phyloP scores from a whole-genome alignment of 2,113 vertebrate genomes.

The Thunnus maccoyii region DNA sequence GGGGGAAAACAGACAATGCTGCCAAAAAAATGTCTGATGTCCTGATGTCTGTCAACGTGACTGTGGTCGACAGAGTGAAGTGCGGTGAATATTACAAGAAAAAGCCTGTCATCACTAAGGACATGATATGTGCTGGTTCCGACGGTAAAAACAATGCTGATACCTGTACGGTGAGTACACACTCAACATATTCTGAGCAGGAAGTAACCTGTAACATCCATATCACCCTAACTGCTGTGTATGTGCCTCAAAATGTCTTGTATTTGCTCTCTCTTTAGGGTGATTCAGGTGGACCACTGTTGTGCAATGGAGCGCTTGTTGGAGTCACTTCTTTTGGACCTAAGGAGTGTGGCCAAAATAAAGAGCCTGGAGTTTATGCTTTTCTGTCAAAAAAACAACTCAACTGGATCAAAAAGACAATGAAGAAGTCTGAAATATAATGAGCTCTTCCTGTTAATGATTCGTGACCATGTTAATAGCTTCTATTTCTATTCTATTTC shows the following conservation, averaged over 20 bases:
- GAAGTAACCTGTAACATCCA: not conserved
- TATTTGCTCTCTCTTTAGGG: slow-evolving; percentile 62
- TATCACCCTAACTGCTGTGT: no score
- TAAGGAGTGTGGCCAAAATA: not conserved
- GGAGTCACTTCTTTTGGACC: slow-evolving; percentile 78
- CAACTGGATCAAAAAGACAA: slow-evolving; percentile 70
- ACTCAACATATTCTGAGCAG: not conserved
- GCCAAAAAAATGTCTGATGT: slow-evolving; percentile 48
- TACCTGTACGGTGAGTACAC: slow-evolving; percentile 59
- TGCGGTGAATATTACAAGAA: slow-evolving; percentile 74
- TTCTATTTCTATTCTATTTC: not conserved
- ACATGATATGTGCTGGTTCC: slow-evolving; percentile 52
- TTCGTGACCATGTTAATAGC: not conserved
- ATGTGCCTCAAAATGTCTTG: rapidly evolving
- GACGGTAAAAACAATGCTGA: slow-evolving; percentile 33
- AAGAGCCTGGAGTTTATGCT: slow-evolving; percentile 75
- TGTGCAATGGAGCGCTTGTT: slow-evolving; percentile 58
- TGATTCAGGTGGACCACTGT: slow-evolving; percentile 82
- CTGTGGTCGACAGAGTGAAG: slow-evolving; percentile 63
- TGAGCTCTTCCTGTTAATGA: not conserved
- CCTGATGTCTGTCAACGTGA: slow-evolving; percentile 70
- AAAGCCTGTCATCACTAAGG: slow-evolving; percentile 51
- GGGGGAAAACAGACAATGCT: slow-evolving; percentile 46
- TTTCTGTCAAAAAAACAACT: slow-evolving; percentile 66
- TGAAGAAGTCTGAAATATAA: slow-evolving; percentile 21